Base-by-base conservation (phyloP, 2,113 vertebrate species). In the Ciconia maguari region DNA sequence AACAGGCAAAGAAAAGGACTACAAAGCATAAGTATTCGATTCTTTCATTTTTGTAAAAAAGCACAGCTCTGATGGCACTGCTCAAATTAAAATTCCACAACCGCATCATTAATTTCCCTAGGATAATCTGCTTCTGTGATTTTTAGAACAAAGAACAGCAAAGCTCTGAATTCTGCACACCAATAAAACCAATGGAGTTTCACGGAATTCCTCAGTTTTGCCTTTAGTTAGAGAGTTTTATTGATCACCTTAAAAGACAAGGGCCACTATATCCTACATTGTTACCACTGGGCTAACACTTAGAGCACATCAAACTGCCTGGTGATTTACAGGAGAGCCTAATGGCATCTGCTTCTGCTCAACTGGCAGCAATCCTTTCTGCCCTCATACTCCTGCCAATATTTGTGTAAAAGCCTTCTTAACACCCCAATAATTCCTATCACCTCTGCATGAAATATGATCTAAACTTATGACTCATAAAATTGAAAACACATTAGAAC, bases 381-480 rank as follows among this genome's bases (percentile, higher is more conserved):
- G 85, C 68, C 62, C 81, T 89, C 41, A 16, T 36, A n/a, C 7
- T 65, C 41, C 72, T 66, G 86, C 68, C 91, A 74, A n/a, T 74
- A 92, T 69, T 74, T 86, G 44, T 74, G 54, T 52, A 77, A 94
- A 95, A 94, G 60, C 72, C 68, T 93, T 86, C 58, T 76, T 76
- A 69, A 69, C 34, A 83, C 32, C 44, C 44, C 44, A 71, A 54
- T 72, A 85, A 93, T 72, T 93, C 69, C 9, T 52, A 57, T 51
- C 60, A 86, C 60, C 77, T 83, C 51, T 55, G 32, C 1, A 3
- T 62, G 80, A 96, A 95, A 90, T 64, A 82, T 10, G 16, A 94
- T 81, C 51, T 91, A 89, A 91, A 51, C 34, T 62, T 89, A 70
- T 27, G 64, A 94, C 51, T 84, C 76, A 82, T 78, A 75, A 87